Evolutionary conservation across 2,888 invertebrate species (phyloP), one percentile per base, ranked within the genome.

Genomic region (Harpalus rufipes): DNA sequence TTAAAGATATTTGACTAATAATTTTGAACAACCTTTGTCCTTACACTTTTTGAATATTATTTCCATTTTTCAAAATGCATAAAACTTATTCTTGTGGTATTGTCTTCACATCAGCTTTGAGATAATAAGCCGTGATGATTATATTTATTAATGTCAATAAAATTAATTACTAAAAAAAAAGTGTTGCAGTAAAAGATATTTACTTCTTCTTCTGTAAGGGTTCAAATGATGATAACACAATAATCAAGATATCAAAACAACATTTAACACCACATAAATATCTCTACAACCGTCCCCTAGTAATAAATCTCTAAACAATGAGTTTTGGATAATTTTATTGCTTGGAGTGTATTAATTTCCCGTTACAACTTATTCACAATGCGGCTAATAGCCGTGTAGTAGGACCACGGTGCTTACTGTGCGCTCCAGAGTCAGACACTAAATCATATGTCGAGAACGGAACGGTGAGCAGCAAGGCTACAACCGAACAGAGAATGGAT

Each of bases 321-420:
- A 51, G 44, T 51, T 51, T 80, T 79, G 25, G 56, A 58, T 51
- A 25, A 58, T 79, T 80, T 80, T 80, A 80, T 59, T 32, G 18
- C 59, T 14, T 14, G 85, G 76, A 82, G 85, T 87, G 86, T 86
- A 87, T 87, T 87, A 87, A 87, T 87, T 87, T 87, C 68, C 86
- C 86, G 85, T 87, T 87, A 87, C 86, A 86, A 85, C 86, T 86
- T 86, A 86, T 85, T 87, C 85, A 86, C 87, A 87, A 87, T 86
- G 85, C 85, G 80, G 76, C 85, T 87, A 87, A 87, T 86, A 87
- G 86, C 86, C 87, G 86, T 87, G 87, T 85, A 86, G 86, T 87
- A 85, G 84, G 85, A 78, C 86, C 65, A 68, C 83, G 44, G 61
- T 59, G 72, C 51, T 81, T 81, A 81, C 68, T 41, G 81, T 68